These are phyloP conservation scores for Zosterops hypoxanthus DNA, from an alignment of 2,113 vertebrate genomes.

Conservation along the genomic window DNA sequence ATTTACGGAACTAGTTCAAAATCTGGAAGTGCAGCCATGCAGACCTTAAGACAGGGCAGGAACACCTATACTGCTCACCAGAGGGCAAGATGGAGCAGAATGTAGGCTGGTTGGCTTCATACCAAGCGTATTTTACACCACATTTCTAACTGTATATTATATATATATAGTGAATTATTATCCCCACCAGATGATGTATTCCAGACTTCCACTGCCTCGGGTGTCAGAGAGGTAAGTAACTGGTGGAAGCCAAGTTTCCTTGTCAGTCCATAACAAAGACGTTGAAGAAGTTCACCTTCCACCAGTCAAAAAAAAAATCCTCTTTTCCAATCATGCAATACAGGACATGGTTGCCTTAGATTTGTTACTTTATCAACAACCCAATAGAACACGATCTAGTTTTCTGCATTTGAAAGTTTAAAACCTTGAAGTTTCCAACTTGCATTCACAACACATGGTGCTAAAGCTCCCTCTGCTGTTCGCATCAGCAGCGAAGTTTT, in stretches of 20 bases:
- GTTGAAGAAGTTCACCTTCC: neutral
- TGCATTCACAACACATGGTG: neutral
- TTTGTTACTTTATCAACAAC: neutral
- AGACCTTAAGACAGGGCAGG: neutral
- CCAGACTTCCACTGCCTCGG: neutral
- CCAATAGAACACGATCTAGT: neutral
- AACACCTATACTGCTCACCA: neutral
- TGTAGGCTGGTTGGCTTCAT: neutral
- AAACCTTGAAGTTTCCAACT: neutral
- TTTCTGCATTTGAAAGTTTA: neutral
- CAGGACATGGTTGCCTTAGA: neutral
- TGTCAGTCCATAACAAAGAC: neutral
- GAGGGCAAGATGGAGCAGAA: neutral
- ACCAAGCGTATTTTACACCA: neutral
- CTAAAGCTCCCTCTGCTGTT: constrained; percentile 65
- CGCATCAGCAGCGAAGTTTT: neutral
- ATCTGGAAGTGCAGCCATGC: neutral
- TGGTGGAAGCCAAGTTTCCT: neutral
- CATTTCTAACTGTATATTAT: neutral
- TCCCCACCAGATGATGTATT: neutral
- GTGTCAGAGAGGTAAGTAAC: neutral
- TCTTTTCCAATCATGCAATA: neutral
- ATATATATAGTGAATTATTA: neutral
- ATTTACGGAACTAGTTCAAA: neutral
- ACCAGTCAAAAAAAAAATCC: neutral